These are phyloP conservation scores for Lepilemur ruficaudatus DNA, from an alignment of 2,797 vertebrate genomes.

Conservation along the genomic window DNA sequence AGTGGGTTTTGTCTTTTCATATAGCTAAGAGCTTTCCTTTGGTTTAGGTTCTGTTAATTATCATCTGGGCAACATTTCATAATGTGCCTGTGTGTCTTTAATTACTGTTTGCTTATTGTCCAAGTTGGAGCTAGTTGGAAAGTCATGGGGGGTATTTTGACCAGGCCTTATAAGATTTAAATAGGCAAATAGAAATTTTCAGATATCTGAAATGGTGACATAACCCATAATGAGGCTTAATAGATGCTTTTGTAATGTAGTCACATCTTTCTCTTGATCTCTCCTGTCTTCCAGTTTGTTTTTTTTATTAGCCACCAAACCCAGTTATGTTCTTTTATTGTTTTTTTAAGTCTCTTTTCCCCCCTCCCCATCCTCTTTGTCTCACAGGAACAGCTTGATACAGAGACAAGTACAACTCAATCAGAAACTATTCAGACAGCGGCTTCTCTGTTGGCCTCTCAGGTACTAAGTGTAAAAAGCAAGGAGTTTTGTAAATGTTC, in stretches of 20 bases:
- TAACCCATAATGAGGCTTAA: not conserved
- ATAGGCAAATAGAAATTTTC: not conserved
- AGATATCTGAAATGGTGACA: not conserved
- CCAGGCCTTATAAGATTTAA: not conserved
- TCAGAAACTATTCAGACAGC: slow-evolving; percentile 84
- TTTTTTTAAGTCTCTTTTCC: slow-evolving; percentile 65
- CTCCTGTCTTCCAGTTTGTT: slow-evolving; percentile 48
- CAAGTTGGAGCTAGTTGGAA: not conserved
- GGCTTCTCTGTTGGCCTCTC: slow-evolving; percentile 85
- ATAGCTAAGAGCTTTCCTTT: not conserved
- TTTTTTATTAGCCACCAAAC: slow-evolving; percentile 39
- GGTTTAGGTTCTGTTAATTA: slow-evolving; percentile 24
- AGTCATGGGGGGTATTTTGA: slow-evolving; percentile 22
- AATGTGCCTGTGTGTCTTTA: slow-evolving; percentile 20
- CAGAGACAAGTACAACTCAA: slow-evolving; percentile 85
- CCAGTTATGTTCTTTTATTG: slow-evolving; percentile 46
- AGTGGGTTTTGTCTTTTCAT: not conserved
- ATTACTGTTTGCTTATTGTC: slow-evolving; percentile 23
- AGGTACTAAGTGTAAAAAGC: slow-evolving; percentile 83
- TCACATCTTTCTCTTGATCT: slow-evolving; percentile 16
- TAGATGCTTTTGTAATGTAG: not conserved
- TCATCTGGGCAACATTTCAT: slow-evolving; percentile 26
- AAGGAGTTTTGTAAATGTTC: slow-evolving; percentile 26
- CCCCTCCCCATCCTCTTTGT: slow-evolving; percentile 54
- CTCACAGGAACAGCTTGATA: slow-evolving; percentile 86